Conservation (phyloP, 2,113 vertebrate species). For the Apaloderma vittatum region DNA sequence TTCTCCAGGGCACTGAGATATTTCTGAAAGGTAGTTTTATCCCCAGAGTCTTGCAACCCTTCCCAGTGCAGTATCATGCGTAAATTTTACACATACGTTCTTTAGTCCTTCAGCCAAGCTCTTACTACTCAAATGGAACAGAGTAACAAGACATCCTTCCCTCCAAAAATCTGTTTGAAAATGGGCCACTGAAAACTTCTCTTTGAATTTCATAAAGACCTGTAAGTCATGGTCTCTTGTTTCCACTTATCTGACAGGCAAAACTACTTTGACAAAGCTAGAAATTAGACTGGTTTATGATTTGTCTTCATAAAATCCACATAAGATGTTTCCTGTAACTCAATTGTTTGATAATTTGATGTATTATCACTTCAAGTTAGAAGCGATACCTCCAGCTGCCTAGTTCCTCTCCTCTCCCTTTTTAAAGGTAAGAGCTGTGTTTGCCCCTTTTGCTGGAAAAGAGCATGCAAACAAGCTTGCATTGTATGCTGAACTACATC, state of each 20-base stretch:
- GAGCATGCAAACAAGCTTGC: neutral
- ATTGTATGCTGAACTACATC: neutral
- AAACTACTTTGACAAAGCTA: conserved; percentile 8
- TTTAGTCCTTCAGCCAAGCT: neutral
- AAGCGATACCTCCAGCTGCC: neutral
- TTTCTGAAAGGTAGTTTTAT: neutral
- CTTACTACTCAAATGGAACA: neutral
- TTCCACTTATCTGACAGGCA: neutral
- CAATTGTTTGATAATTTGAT: neutral
- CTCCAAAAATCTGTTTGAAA: neutral
- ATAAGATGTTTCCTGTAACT: neutral
- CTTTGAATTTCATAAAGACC: neutral
- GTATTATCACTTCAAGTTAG: neutral
- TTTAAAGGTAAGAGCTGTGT: neutral
- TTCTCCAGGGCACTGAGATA: neutral
- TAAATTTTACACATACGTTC: neutral
- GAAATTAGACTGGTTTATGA: neutral
- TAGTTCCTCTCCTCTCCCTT: neutral
- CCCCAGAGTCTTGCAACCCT: neutral
- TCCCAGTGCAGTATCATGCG: neutral
- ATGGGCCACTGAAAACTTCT: neutral
- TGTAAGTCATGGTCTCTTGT: neutral
- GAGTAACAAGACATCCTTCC: neutral
- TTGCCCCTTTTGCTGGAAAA: neutral
- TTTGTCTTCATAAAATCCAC: neutral